Evolutionary conservation across 2,113 vertebrate species (phyloP).

Genomic region (Oostethus manadensis): DNA sequence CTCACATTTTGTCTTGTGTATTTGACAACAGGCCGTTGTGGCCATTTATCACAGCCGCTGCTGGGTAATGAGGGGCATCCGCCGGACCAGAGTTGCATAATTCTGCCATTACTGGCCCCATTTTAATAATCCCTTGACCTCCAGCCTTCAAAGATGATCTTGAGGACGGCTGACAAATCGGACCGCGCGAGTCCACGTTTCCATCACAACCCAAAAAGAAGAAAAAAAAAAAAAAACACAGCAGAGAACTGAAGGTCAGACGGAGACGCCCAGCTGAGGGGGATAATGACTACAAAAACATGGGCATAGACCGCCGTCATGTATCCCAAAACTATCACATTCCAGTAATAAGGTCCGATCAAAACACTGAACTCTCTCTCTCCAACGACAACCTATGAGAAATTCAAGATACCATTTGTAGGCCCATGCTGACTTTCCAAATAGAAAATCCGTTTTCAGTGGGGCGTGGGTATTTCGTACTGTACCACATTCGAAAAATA

Average conservation of each 20-base stretch:
- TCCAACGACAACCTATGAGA: no score
- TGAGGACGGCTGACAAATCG: slow-evolving; percentile 64
- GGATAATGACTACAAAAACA: background rate
- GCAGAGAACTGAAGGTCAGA: slow-evolving; percentile 46
- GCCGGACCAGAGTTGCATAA: slow-evolving; percentile 68
- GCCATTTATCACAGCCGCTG: slow-evolving; percentile 62
- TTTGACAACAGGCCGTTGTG: slow-evolving; percentile 68
- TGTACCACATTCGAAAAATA: no score
- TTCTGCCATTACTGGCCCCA: slow-evolving; percentile 68
- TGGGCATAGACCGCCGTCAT: no score
- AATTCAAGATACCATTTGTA: no score
- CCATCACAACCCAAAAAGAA: slow-evolving; percentile 12
- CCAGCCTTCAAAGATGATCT: slow-evolving; percentile 69
- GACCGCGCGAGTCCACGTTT: slow-evolving; percentile 26
- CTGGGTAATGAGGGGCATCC: slow-evolving; percentile 66
- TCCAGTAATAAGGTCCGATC: background rate
- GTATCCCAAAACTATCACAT: no score
- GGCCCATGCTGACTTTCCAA: no score
- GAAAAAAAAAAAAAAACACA: slow-evolving; percentile 33
- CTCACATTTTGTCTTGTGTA: slow-evolving; percentile 51
- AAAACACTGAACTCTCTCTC: background rate
- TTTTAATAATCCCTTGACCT: slow-evolving; percentile 74
- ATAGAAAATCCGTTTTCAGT: no score
- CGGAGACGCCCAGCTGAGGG: background rate
- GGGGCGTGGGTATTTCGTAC: no score